Conservation (phyloP, 1,140 invertebrate species). For the Philaenus spumarius region DNA sequence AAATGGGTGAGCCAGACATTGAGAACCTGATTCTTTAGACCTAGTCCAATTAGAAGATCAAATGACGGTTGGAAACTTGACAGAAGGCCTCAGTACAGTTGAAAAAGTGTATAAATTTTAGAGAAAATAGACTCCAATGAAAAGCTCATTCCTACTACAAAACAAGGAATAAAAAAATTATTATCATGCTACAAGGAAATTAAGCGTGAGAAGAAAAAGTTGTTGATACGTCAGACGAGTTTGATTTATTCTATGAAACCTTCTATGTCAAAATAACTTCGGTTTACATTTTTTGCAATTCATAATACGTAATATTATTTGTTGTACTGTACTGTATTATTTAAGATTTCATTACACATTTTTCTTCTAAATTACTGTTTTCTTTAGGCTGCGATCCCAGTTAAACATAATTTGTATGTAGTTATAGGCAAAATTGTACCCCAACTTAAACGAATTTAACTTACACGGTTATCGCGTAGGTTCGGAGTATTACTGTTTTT, state of each 20-base stretch:
- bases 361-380: background rate
- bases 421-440: background rate
- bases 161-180: background rate
- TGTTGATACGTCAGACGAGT: background rate
- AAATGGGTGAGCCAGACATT: conserved; percentile 6
- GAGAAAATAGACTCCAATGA: background rate
- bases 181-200: background rate
- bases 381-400: background rate
- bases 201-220: background rate
- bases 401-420: conserved; percentile 1
- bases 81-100: background rate
- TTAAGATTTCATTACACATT: background rate
- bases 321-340: background rate
- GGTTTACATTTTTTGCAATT: background rate
- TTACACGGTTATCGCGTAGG: background rate
- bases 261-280: background rate
- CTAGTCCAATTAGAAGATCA: background rate
- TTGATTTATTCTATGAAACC: background rate
- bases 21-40: background rate
- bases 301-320: background rate
- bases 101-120: background rate
- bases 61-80: background rate
- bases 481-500: too few species aligned
- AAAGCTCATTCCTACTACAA: background rate
- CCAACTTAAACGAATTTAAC: background rate